phyloP scores from a whole-genome alignment of 2,888 invertebrate species.

The Drosophila colorata region DNA sequence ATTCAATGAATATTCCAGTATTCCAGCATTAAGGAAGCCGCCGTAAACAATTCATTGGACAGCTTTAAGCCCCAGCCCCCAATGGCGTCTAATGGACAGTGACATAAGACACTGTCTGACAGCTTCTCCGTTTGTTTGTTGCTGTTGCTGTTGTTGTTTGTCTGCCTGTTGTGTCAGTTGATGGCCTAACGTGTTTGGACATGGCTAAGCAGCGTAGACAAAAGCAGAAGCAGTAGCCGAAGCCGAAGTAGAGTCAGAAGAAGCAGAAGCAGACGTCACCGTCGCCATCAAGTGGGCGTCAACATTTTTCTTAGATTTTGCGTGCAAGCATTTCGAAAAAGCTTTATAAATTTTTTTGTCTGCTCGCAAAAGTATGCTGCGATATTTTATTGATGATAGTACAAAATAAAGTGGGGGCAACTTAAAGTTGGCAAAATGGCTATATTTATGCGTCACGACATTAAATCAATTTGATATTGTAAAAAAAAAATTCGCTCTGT shows the following conservation, averaged over 20 bases:
- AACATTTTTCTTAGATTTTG: slow-evolving; percentile 49
- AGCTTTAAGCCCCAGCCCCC: slow-evolving; percentile 49
- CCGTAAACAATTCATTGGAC: slow-evolving; percentile 56
- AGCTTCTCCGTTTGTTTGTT: slow-evolving; percentile 40
- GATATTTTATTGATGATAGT: slow-evolving; percentile 31
- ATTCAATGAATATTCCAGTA: slow-evolving; percentile 54
- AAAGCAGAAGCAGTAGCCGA: slow-evolving; percentile 15
- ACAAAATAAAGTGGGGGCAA: slow-evolving; percentile 15
- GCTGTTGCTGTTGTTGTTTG: slow-evolving; percentile 36
- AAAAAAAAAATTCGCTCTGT: too few relatives aligned
- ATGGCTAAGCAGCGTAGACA: slow-evolving; percentile 65
- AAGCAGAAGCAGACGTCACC: slow-evolving; percentile 11
- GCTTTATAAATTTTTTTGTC: slow-evolving; percentile 49
- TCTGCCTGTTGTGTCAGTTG: slow-evolving; percentile 46
- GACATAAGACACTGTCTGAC: slow-evolving; percentile 74
- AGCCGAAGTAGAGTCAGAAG: slow-evolving; percentile 8
- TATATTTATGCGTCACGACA: not conserved
- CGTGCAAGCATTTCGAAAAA: slow-evolving; percentile 31
- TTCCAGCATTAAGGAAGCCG: slow-evolving; percentile 23
- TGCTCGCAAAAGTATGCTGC: slow-evolving; percentile 37
- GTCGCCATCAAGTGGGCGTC: slow-evolving; percentile 60
- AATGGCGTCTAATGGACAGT: slow-evolving; percentile 70
- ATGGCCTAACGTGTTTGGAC: slow-evolving; percentile 74
- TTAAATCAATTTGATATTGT: too few relatives aligned
- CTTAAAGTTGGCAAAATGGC: not conserved